Base-by-base conservation (phyloP, 1,140 invertebrate species). In the Papilio glaucus region DNA sequence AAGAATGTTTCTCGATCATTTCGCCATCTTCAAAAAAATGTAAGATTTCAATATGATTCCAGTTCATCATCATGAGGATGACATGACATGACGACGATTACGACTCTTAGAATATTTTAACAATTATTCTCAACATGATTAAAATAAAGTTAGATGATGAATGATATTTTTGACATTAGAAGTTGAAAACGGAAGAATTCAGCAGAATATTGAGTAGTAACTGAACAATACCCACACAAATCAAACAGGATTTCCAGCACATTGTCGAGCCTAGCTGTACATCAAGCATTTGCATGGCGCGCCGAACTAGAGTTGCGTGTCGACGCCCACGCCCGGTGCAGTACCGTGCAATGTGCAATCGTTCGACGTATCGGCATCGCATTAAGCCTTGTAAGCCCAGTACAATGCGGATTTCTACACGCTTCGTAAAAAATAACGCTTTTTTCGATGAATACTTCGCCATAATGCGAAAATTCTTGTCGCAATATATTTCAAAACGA, bases 331-430 rank as follows among this genome's bases (percentile, higher is more conserved):
- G 81, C 76, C 68, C 24, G 65, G 79, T 87, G 84, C 87, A 88
- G 77, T 87, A 86, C 87, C 82, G 86, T 80, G 83, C 88, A 88
- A 91, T 83, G 85, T 80, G 83, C 88, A 88, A 91, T 91, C 89
- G 81, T 73, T 74, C 75, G 72, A 80, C 83, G 80, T 88, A 91
- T 91, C 89, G 80, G 86, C 87, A 88, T 89, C 81, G 71, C 88
- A 89, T 91, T 91, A 88, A 82, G 77, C 77, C 73, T 77, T 84
- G 80, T 82, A 80, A 81, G 81, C 78, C 72, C 77, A 80, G 74
- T 78, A 87, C 85, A 89, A 89, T 90, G 83, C 77, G 76, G 80
- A 82, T 83, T 86, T 85, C 80, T 85, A 75, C 80, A 85, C 75
- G 78, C 69, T 75, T 72, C 65, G 73, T 77, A 83, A 85, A 85